Conservation (phyloP, 2,113 vertebrate genomes). For the Parotia lawesii region DNA sequence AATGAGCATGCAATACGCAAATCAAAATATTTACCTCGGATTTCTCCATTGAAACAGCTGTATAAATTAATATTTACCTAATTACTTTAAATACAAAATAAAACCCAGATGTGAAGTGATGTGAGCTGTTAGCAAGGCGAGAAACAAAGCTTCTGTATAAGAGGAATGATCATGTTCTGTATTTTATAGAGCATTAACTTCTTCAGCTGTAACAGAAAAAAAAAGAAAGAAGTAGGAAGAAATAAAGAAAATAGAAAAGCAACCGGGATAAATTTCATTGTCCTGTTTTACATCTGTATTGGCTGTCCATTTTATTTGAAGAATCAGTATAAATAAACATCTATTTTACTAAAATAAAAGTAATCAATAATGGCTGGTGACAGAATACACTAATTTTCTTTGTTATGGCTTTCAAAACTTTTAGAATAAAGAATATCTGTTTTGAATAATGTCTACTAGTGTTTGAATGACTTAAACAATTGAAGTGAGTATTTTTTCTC, state of each 20-base stretch:
- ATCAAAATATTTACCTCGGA: slow-evolving; percentile 8
- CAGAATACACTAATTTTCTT: neutral
- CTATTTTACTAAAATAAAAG: slow-evolving; percentile 20
- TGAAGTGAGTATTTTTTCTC: neutral
- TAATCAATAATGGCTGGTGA: neutral
- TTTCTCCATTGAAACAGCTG: neutral
- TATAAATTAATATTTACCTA: slow-evolving; percentile 14
- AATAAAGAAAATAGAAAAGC: neutral
- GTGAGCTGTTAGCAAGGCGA: neutral
- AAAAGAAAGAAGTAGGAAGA: neutral
- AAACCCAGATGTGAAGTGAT: neutral
- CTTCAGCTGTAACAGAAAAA: neutral
- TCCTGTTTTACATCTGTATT: neutral
- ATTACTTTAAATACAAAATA: slow-evolving; percentile 18
- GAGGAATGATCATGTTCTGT: neutral
- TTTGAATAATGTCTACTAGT: neutral
- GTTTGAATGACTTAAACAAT: neutral
- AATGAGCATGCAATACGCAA: neutral
- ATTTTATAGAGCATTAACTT: neutral
- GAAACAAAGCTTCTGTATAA: neutral
- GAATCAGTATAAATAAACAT: neutral
- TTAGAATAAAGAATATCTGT: neutral
- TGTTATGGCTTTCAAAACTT: neutral
- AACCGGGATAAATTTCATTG: neutral
- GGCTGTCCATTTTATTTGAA: slow-evolving; percentile 12